phyloP scores from a whole-genome alignment of 2,888 invertebrate species.

The Seira sanloemensis region DNA sequence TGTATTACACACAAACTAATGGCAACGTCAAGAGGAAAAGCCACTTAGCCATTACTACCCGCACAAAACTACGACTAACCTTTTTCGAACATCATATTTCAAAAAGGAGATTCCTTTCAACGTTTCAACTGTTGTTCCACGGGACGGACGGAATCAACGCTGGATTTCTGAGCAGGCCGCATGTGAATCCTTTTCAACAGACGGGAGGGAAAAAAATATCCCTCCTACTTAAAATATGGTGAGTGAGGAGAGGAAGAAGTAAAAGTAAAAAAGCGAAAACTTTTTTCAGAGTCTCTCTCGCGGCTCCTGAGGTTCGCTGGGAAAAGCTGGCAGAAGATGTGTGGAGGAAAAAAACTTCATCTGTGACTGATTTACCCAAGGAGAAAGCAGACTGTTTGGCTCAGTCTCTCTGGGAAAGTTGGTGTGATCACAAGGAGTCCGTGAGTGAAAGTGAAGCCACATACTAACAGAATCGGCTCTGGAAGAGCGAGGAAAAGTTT shows the following conservation, averaged over 20 bases:
- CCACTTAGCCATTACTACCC: neutral
- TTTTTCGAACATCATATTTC: neutral
- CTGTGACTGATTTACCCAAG: constrained; percentile 50
- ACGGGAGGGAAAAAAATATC: too few species aligned
- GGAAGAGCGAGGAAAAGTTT: neutral
- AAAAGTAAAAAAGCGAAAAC: too few species aligned
- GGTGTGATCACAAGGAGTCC: constrained; percentile 22
- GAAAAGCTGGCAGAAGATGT: neutral
- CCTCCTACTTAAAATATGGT: too few species aligned
- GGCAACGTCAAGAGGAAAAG: neutral
- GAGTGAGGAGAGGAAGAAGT: too few species aligned
- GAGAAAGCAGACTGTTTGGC: constrained; percentile 27
- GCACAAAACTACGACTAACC: too few species aligned
- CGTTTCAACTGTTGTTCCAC: neutral
- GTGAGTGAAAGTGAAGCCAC: neutral
- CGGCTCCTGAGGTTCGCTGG: neutral
- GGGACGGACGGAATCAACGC: neutral
- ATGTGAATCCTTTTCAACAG: too few species aligned
- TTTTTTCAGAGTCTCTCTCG: too few species aligned
- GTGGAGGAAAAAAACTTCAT: constrained; percentile 23
- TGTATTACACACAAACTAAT: neutral
- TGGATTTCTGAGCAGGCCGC: neutral
- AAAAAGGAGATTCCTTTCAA: neutral
- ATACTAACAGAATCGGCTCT: neutral
- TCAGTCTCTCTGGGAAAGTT: constrained; percentile 54